phyloP scores from a whole-genome alignment of 2,888 invertebrate species.

The Dynastes tityus region DNA sequence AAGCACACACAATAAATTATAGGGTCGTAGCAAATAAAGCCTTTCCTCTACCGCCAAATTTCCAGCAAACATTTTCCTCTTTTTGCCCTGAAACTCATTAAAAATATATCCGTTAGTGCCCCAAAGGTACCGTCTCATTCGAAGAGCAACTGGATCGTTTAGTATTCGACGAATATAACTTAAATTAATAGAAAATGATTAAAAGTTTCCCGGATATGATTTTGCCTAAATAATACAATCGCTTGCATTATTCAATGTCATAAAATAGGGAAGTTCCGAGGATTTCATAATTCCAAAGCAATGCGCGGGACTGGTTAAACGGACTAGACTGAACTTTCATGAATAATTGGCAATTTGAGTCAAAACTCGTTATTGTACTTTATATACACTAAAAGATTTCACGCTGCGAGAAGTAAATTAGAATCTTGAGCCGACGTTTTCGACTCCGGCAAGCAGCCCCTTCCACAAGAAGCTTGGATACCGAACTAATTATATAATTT shows the following conservation, averaged over 20 bases:
- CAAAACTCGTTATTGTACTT: slow-evolving; percentile 21
- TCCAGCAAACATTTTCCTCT: background rate
- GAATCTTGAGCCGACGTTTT: slow-evolving; percentile 2
- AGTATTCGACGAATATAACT: too few relatives aligned
- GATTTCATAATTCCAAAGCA: background rate
- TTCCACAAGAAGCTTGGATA: slow-evolving; percentile 11
- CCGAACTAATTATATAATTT: slow-evolving; percentile 40
- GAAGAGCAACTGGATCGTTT: too few relatives aligned
- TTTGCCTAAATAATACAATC: slow-evolving; percentile 5
- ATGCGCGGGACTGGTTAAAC: background rate
- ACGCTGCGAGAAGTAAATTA: slow-evolving; percentile 27
- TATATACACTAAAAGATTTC: slow-evolving; percentile 22
- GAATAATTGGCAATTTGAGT: slow-evolving; percentile 32
- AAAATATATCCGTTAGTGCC: too few relatives aligned
- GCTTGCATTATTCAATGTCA: slow-evolving; percentile 3
- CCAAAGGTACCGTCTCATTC: too few relatives aligned
- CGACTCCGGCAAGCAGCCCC: background rate
- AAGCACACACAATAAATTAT: slow-evolving; percentile 32
- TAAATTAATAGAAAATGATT: background rate
- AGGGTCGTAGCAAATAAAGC: slow-evolving; percentile 11
- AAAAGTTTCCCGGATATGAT: background rate
- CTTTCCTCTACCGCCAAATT: slow-evolving; percentile 4
- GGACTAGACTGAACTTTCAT: slow-evolving; percentile 8
- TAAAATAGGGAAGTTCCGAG: background rate
- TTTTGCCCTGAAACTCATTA: too few relatives aligned